Conservation (phyloP, 92 coral and sea anemone species). For the Porites lobata region DNA sequence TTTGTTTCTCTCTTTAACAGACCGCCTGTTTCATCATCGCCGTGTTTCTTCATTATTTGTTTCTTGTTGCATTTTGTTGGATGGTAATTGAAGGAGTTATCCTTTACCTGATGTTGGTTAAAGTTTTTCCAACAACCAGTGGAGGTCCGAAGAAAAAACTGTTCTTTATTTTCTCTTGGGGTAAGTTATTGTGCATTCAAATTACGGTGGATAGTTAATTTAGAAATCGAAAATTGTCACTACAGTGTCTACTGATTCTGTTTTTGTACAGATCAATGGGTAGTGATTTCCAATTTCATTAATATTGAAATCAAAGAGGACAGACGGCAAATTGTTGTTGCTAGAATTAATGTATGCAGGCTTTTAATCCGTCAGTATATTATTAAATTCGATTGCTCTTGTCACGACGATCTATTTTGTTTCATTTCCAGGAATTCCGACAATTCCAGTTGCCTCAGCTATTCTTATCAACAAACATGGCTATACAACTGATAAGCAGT, state of each 20-base stretch:
- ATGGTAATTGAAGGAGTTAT: conserved; percentile 97
- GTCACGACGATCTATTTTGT: neutral
- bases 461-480: conserved; percentile 53
- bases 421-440: conserved; percentile 36
- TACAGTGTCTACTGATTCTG: too few relatives aligned
- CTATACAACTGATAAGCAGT: conserved; percentile 64
- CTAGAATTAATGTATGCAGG: too few relatives aligned
- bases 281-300: too few relatives aligned
- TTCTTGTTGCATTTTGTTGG: conserved; percentile 95
- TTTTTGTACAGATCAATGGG: too few relatives aligned
- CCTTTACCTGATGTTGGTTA: conserved; percentile 91
- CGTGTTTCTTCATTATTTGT: conserved; percentile 82
- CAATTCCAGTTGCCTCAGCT: conserved; percentile 47
- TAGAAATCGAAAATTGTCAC: too few relatives aligned
- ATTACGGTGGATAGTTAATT: neutral
- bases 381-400: too few relatives aligned
- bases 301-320: too few relatives aligned
- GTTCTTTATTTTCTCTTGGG: conserved; percentile 92
- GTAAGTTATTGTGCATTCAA: conserved; percentile 50
- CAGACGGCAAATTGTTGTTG: neutral
- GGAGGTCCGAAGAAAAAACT: conserved; percentile 72
- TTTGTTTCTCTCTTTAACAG: conserved; percentile 31
- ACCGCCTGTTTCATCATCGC: conserved; percentile 83
- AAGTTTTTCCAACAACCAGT: conserved; percentile 87
- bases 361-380: too few relatives aligned